Evolutionary conservation across 2,113 vertebrate species (phyloP), one percentile per base, ranked within the genome.

Genomic region (Petromus typicus): DNA sequence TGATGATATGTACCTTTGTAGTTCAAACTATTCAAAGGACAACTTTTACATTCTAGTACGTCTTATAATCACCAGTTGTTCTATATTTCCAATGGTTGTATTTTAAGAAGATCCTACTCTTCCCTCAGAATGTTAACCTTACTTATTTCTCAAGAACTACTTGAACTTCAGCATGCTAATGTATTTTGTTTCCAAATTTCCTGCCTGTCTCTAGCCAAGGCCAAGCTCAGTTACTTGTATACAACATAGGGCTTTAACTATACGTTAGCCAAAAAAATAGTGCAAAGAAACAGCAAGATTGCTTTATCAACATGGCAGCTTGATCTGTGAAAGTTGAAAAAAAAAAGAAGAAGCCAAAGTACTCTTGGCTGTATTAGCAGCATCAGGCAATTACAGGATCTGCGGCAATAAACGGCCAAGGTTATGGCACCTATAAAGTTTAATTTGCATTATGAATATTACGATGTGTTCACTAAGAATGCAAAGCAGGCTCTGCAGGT

Each of bases 371-470:
- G 61, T 90, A 95, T 97, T 96, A 96, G 86, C 93, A 97, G 78
- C 93, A 97, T 93, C 93, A 90, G 86, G 91, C 94, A 97, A 96
- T 97, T 96, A 94, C 2, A 0, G 81, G 88, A 93, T 94, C 80
- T 48, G 81, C 96, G 83, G 81, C 96, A 97, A 96, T 97, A 96
- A 96, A 97, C 94, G 95, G 84, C 93, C 91, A 93, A 97, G 96
- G 97, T 97, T 96, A 97, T 57, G 91, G 93, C 91, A 93, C 96
- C 95, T 87, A 95, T 97, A 97, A 97, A 97, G 90, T 96, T 97
- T 96, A 96, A 96, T 97, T 96, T 97, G 97, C 97, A 97, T 97
- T 95, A 90, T 96, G 95, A 96, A 97, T 95, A 97, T 97, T 93
- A 69, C 0, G 2, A 88, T 84, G 85, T 84, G 73, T 90, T 97